These are phyloP conservation scores for Onychorhynchus coronatus DNA, from an alignment of 2,113 vertebrate species.

Conservation along the genomic window DNA sequence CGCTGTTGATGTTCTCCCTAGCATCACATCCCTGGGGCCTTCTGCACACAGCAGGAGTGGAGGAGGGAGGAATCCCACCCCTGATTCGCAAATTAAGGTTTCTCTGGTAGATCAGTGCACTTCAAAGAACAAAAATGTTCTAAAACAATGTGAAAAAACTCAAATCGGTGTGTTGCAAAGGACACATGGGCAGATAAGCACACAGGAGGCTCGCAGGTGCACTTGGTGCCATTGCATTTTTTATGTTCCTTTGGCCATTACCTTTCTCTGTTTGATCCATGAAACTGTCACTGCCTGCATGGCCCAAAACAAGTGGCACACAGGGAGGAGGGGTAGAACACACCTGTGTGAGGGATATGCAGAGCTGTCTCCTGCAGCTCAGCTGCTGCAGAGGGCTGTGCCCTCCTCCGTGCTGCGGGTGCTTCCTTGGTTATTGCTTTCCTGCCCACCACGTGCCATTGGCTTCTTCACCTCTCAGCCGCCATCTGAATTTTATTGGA, in stretches of 20 bases:
- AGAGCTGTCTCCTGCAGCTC: not conserved
- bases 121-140: not conserved
- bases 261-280: not conserved
- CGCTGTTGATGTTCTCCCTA: fast-evolving
- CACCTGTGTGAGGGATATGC: not conserved
- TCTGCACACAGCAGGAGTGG: fast-evolving
- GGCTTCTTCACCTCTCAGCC: not conserved
- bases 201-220: fast-evolving
- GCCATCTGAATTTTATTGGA: not conserved
- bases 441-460: fast-evolving
- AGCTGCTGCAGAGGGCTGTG: not conserved
- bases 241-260: not conserved
- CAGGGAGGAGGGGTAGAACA: not conserved
- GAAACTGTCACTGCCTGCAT: not conserved
- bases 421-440: not conserved
- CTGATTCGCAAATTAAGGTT: not conserved
- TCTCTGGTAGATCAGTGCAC: not conserved
- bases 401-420: not conserved
- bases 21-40: fast-evolving
- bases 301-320: not conserved
- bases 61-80: not conserved
- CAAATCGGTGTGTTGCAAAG: not conserved
- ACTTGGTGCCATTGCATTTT: not conserved
- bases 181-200: not conserved
- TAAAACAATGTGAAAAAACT: not conserved